These are phyloP conservation scores for Zaprionus kolodkinae DNA, from an alignment of 1,140 invertebrate species.

Conservation along the genomic window DNA sequence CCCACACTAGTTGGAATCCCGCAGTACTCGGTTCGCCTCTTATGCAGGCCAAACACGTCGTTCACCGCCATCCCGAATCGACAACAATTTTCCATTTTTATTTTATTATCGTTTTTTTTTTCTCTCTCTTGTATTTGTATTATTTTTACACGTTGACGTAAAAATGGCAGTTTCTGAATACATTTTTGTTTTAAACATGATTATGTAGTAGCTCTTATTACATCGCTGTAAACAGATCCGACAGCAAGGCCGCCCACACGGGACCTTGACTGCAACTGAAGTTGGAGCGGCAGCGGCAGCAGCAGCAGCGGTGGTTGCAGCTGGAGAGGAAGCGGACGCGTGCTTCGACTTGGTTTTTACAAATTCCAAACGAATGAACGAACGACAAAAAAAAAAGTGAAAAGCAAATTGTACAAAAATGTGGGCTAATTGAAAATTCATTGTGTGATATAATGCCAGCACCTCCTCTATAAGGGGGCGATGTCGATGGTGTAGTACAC, in stretches of 20 bases:
- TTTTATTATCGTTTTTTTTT: neutral
- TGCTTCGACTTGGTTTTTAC: neutral
- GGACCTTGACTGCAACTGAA: constrained; percentile 20
- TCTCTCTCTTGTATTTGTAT: constrained; percentile 17
- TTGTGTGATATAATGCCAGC: constrained; percentile 68
- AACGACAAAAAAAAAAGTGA: constrained; percentile 53
- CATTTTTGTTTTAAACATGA: constrained; percentile 9
- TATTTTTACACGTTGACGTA: constrained; percentile 25
- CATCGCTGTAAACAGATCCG: constrained; percentile 1
- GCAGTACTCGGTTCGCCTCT: neutral
- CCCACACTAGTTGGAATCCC: neutral
- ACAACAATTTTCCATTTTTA: constrained; percentile 27
- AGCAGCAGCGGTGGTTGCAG: neutral
- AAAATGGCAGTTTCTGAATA: constrained; percentile 37
- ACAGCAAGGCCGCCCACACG: neutral
- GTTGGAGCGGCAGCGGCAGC: neutral
- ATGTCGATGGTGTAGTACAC: neutral
- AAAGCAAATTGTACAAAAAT: constrained; percentile 48
- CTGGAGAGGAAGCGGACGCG: neutral
- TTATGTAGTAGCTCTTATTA: constrained; percentile 1
- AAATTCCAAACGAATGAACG: constrained; percentile 37
- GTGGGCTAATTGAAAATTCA: constrained; percentile 68
- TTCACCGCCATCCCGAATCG: neutral
- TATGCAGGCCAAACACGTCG: constrained; percentile 45
- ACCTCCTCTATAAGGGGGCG: neutral